Evolutionary conservation across 2,888 invertebrate genomes (phyloP).

Genomic region (Athalia rosae): DNA sequence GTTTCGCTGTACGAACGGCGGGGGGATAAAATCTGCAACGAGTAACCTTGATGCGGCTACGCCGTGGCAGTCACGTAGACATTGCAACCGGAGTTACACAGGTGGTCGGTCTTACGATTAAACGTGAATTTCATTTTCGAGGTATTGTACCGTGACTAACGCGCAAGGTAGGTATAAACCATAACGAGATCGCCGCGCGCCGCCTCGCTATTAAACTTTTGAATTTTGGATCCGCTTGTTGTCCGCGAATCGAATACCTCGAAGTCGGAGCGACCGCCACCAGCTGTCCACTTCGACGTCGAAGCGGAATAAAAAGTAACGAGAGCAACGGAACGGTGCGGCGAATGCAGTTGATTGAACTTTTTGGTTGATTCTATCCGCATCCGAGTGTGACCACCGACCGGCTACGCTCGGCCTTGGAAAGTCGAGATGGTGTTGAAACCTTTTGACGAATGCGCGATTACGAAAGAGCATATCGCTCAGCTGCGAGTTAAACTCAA

Average conservation of each 20-base stretch:
- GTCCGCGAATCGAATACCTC: too few relatives aligned
- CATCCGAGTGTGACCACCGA: constrained; percentile 18
- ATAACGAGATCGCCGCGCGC: too few relatives aligned
- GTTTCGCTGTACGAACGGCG: background rate
- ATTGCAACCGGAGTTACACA: background rate
- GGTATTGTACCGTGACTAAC: background rate
- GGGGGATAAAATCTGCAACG: constrained; percentile 23
- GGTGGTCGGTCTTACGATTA: background rate
- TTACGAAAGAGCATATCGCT: constrained; percentile 30
- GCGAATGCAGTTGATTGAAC: background rate
- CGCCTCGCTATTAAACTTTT: too few relatives aligned
- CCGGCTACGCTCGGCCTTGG: constrained; percentile 16
- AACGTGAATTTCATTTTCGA: background rate
- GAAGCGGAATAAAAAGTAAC: too few relatives aligned
- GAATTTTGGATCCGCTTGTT: too few relatives aligned
- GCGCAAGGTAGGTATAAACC: background rate
- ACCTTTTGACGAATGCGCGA: constrained; percentile 17
- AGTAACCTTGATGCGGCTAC: constrained; percentile 32
- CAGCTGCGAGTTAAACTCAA: background rate
- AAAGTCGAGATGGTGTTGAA: constrained; percentile 38
- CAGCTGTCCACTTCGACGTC: too few relatives aligned
- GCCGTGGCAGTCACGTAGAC: constrained; percentile 37
- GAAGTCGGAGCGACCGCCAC: too few relatives aligned
- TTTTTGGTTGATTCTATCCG: background rate
- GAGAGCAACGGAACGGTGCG: too few relatives aligned